These are phyloP conservation scores for Cololabis saira DNA, from an alignment of 2,113 vertebrate genomes.

Conservation along the genomic window DNA sequence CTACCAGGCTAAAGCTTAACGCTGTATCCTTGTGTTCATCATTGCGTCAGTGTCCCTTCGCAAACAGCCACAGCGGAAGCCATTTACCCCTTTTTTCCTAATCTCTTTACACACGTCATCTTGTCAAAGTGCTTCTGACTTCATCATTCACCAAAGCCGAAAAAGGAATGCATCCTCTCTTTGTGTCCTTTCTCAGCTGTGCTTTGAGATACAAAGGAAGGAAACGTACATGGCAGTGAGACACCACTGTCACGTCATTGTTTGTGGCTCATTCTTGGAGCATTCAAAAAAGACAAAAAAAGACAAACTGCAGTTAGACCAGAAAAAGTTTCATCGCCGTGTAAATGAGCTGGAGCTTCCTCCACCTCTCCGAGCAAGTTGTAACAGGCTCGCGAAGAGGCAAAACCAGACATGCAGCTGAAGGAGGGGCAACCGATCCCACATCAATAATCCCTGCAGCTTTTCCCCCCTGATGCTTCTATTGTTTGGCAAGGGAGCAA, in stretches of 20 bases:
- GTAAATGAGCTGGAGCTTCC: slow-evolving; percentile 55
- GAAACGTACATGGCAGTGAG: slow-evolving; percentile 17
- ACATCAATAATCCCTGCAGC: slow-evolving; percentile 40
- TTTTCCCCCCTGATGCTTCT: slow-evolving; percentile 1
- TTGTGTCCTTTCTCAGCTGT: slow-evolving; percentile 10
- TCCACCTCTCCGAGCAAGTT: slow-evolving; percentile 73
- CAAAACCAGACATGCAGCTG: slow-evolving; percentile 62
- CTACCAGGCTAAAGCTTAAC: too few species aligned
- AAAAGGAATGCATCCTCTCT: slow-evolving; percentile 1
- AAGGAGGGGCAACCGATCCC: slow-evolving; percentile 52
- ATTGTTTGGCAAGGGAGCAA: slow-evolving; percentile 16
- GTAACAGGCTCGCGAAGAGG: slow-evolving; percentile 63
- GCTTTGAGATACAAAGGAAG: slow-evolving; percentile 16
- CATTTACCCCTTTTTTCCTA: background rate
- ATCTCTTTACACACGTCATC: slow-evolving; percentile 6
- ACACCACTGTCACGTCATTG: slow-evolving; percentile 11
- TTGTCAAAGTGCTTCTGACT: background rate
- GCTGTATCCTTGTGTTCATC: too few species aligned
- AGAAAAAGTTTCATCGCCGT: slow-evolving; percentile 49
- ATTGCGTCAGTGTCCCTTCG: background rate
- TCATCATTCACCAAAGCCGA: slow-evolving; percentile 2
- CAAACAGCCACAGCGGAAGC: slow-evolving; percentile 18
- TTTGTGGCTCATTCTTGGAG: slow-evolving; percentile 22
- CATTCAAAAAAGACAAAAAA: too few species aligned
- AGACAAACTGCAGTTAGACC: slow-evolving; percentile 55